These are phyloP conservation scores for Halichondria panicea DNA, from an alignment of 37 sponge, comb jelly and placozoan genomes.

Conservation along the genomic window DNA sequence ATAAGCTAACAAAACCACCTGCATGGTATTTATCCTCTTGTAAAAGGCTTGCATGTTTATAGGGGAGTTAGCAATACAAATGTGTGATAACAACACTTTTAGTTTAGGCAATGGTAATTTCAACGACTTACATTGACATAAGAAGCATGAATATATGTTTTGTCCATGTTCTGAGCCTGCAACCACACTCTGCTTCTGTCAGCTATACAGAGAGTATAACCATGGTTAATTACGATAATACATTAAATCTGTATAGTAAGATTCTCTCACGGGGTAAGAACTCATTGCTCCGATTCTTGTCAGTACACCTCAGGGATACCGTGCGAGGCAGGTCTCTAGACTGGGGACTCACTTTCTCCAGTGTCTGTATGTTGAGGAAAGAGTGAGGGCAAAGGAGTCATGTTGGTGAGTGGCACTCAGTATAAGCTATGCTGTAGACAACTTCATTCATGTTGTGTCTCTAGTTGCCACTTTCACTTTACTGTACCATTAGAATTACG, in stretches of 20 bases:
- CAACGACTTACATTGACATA: constrained; percentile 52
- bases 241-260: not conserved
- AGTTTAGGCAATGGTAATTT: not conserved
- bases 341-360: constrained; percentile 39
- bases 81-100: not conserved
- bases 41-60: not conserved
- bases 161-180: not conserved
- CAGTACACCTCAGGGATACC: constrained; percentile 1
- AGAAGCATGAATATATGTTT: constrained; percentile 57
- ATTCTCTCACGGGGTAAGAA: constrained; percentile 40
- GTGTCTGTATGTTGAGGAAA: no score
- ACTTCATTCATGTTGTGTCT: no score
- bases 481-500: no score
- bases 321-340: constrained; percentile 3
- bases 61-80: not conserved
- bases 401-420: not conserved
- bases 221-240: not conserved
- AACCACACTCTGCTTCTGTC: constrained; percentile 33
- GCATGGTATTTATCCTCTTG: not conserved
- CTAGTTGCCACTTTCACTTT: no score
- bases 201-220: not conserved
- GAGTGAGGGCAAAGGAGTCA: no score
- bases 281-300: constrained; percentile 37
- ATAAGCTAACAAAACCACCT: not conserved
- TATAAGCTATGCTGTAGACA: no score